A percentile compares a stretch with the other conserved stretches of the same genome.
These are phyloP conservation scores for Opisthocomus hoazin DNA, from an alignment of 2,113 vertebrate species.

Conservation along the genomic window DNA sequence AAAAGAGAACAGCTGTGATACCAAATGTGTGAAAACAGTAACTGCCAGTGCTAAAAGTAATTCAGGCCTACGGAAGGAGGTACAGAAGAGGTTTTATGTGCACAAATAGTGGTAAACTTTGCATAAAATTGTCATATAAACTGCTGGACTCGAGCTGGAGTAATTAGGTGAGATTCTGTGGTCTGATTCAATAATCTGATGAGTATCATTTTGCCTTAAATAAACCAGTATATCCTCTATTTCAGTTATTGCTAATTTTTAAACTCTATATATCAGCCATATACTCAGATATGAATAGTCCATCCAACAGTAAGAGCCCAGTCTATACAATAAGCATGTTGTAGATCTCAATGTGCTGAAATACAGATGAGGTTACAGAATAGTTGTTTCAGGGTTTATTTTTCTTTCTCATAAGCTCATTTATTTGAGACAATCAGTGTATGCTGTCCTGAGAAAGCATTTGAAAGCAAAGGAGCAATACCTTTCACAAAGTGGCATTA, in stretches of 20 bases:
- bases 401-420: neutral
- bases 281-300: neutral
- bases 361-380: neutral
- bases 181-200: neutral
- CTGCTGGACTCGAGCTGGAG: neutral
- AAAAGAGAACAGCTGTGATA: neutral
- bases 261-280: neutral
- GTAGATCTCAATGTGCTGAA: neutral
- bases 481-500: conserved; percentile 1
- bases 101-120: neutral
- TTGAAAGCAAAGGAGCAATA: neutral
- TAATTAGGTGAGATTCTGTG: neutral
- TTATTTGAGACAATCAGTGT: neutral
- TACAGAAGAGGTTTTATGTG: neutral
- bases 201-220: neutral
- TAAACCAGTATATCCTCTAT: neutral
- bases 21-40: neutral
- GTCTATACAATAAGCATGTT: neutral
- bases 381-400: neutral
- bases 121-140: neutral
- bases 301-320: neutral
- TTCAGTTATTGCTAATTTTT: neutral
- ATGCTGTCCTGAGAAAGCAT: neutral
- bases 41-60: neutral
- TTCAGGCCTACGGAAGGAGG: neutral